A percentile compares a stretch with the other conserved stretches of the same genome.
These are phyloP conservation scores for Ciconia boyciana DNA, from an alignment of 2,113 vertebrate genomes.

Conservation along the genomic window DNA sequence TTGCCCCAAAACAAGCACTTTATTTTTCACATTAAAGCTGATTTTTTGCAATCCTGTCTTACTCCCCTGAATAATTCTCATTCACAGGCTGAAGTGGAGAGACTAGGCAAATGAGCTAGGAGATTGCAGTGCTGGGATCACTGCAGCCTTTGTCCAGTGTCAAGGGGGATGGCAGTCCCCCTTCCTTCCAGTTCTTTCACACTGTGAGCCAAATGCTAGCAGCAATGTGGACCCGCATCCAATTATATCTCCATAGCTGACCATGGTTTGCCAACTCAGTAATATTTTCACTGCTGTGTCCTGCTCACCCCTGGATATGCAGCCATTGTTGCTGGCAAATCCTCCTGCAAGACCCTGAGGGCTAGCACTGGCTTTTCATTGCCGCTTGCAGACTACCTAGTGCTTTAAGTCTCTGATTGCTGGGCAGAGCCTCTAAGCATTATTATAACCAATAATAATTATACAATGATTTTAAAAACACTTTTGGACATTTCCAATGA, in stretches of 20 bases:
- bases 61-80: background rate
- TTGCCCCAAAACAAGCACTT: background rate
- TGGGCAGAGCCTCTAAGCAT: background rate
- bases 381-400: background rate
- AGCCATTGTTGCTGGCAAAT: background rate
- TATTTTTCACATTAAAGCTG: background rate
- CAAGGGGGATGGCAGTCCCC: background rate
- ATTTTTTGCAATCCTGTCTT: background rate
- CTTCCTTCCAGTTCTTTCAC: background rate
- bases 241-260: background rate
- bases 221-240: rapidly evolving
- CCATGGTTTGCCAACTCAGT: background rate
- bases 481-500: background rate
- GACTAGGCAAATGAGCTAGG: too few species aligned
- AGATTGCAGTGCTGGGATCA: background rate
- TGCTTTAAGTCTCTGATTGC: background rate
- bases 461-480: background rate
- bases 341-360: background rate
- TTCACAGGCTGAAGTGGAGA: background rate
- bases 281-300: background rate
- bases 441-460: background rate
- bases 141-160: background rate
- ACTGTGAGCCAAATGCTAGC: background rate
- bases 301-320: background rate
- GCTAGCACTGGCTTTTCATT: background rate